phyloP scores from a whole-genome alignment of 2,797 vertebrate species.

The Lerista edwardsae region DNA sequence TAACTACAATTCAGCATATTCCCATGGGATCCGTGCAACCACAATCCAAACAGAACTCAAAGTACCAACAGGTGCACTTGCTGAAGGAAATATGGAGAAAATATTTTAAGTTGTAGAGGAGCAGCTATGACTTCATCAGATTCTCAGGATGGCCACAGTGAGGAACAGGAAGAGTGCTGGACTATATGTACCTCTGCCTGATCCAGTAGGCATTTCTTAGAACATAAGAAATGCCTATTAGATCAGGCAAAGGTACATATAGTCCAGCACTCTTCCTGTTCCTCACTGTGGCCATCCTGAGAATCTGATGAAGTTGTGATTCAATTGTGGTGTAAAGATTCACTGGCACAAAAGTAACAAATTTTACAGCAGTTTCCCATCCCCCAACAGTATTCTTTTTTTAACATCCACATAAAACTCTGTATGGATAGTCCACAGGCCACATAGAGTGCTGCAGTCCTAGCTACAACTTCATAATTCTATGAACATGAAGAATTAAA shows the following conservation, averaged over 20 bases:
- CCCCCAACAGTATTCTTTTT: not conserved
- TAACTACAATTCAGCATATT: too few relatives aligned
- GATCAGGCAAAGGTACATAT: too few relatives aligned
- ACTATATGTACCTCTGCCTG: too few relatives aligned
- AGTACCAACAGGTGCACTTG: not conserved
- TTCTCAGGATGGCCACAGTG: too few relatives aligned
- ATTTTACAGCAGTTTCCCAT: not conserved
- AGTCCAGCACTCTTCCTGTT: too few relatives aligned
- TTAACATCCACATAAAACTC: not conserved
- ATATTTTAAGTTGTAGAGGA: not conserved
- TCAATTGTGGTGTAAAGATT: too few relatives aligned
- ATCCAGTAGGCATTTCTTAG: not conserved
- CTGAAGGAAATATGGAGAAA: not conserved
- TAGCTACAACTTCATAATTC: constrained; percentile 38
- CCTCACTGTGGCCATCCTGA: too few relatives aligned
- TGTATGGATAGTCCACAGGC: not conserved
- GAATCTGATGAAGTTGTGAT: too few relatives aligned
- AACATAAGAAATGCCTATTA: not conserved
- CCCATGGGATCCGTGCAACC: not conserved
- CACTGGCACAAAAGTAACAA: not conserved
- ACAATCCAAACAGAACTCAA: not conserved
- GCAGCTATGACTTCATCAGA: too few relatives aligned
- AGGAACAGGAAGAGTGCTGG: too few relatives aligned
- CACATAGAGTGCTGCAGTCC: not conserved
- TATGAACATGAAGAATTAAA: constrained; percentile 53